A percentile compares a stretch with the other conserved stretches of the same genome.
These are phyloP conservation scores for Drosophila simulans DNA, from an alignment of 1,140 invertebrate genomes.

Conservation along the genomic window DNA sequence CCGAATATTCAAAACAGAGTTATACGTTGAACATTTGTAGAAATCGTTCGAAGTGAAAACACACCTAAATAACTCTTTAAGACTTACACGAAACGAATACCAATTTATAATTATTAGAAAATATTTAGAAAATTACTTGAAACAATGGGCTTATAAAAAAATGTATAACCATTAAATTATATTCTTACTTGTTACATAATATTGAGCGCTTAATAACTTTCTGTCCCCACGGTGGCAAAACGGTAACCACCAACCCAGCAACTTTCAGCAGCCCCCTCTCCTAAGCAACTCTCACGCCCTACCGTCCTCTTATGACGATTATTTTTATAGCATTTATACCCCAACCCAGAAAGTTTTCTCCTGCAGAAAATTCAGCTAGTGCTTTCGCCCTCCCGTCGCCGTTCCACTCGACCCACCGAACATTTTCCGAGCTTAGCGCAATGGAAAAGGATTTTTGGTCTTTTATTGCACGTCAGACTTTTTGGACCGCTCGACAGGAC, in stretches of 20 bases:
- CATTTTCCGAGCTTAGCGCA: constrained; percentile 76
- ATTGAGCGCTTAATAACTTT: neutral
- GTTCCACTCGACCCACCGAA: constrained; percentile 21
- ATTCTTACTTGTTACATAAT: neutral
- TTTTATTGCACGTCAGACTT: constrained; percentile 82
- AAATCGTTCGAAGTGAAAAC: neutral
- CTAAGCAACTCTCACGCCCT: constrained; percentile 27
- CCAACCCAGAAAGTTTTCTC: constrained; percentile 43
- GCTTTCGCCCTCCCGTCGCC: constrained; percentile 23
- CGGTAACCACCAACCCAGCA: constrained; percentile 11
- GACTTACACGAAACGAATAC: no score
- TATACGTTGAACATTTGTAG: no score
- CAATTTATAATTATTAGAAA: no score
- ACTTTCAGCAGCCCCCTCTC: neutral
- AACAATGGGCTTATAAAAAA: no score
- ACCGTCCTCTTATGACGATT: constrained; percentile 73
- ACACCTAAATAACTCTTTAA: no score
- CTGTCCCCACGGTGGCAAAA: constrained; percentile 31
- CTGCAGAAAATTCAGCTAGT: constrained; percentile 64
- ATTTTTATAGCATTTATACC: constrained; percentile 64
- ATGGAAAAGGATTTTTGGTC: constrained; percentile 82
- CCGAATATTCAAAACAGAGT: neutral
- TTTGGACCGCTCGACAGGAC: constrained; percentile 65
- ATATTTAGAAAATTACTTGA: no score
- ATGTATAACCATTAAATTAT: no score